These are phyloP conservation scores for Sarcophaga subvicina DNA, from an alignment of 2,888 invertebrate species.

Conservation along the genomic window DNA sequence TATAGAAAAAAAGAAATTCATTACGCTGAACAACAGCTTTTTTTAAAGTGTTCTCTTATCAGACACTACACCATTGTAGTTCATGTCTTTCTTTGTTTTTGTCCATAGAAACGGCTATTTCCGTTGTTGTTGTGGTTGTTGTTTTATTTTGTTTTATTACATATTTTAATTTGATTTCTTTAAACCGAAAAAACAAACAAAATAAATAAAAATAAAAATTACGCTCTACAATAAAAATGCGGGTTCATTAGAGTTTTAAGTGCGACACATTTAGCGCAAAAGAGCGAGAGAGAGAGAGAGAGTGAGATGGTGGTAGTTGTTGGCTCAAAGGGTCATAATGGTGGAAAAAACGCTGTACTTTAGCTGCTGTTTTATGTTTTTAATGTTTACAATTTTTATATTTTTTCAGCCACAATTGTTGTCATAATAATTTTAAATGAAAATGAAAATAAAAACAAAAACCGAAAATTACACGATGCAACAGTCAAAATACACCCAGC, in stretches of 20 bases:
- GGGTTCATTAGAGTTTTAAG: constrained; percentile 57
- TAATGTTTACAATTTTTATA: background rate
- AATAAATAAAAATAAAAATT: too few relatives aligned
- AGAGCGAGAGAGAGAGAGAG: background rate
- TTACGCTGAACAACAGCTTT: background rate
- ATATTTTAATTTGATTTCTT: constrained; percentile 32
- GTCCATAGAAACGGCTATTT: background rate
- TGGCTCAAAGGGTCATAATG: constrained; percentile 43
- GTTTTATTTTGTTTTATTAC: background rate
- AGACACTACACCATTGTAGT: constrained; percentile 8
- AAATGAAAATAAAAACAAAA: background rate
- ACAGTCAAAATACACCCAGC: too few relatives aligned
- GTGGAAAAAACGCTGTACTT: background rate
- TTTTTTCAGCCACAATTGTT: background rate
- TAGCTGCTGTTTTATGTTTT: constrained; percentile 25
- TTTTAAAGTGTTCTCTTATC: constrained; percentile 5
- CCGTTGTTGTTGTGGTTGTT: background rate
- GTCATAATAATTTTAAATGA: constrained; percentile 11
- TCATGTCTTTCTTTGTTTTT: background rate
- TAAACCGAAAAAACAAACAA: background rate
- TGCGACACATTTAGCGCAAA: constrained; percentile 8
- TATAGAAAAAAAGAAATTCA: background rate
- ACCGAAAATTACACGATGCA: too few relatives aligned
- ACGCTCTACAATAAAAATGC: background rate
- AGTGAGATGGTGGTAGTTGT: background rate